These are phyloP conservation scores for Syrphus vitripennis DNA, from an alignment of 2,888 invertebrate species.

Conservation along the genomic window DNA sequence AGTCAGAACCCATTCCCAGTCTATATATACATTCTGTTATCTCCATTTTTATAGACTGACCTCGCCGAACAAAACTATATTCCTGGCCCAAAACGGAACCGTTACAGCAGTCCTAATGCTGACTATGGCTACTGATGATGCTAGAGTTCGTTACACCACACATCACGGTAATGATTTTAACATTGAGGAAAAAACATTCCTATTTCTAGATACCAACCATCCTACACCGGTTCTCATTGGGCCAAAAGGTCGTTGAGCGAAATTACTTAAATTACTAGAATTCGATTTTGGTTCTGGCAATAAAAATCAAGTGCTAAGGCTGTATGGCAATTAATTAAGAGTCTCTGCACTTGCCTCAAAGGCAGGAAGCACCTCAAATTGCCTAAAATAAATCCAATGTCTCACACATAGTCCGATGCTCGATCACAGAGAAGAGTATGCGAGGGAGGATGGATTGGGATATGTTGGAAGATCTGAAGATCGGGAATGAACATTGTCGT, in stretches of 20 bases:
- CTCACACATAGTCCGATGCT: slow-evolving; percentile 52
- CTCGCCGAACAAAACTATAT: slow-evolving; percentile 49
- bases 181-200: slow-evolving; percentile 17
- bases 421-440: not conserved
- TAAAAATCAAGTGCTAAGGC: slow-evolving; percentile 52
- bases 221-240: slow-evolving; percentile 70
- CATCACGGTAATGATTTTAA: not conserved
- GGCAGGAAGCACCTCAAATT: slow-evolving; percentile 62
- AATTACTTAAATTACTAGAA: slow-evolving; percentile 66
- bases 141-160: not conserved
- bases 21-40: not conserved
- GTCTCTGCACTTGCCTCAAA: slow-evolving; percentile 46
- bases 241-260: slow-evolving; percentile 64
- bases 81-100: slow-evolving; percentile 18
- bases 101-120: slow-evolving; percentile 23
- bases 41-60: slow-evolving; percentile 8
- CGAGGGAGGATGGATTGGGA: not conserved
- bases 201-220: not conserved
- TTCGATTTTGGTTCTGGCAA: slow-evolving; percentile 64
- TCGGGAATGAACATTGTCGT: slow-evolving; percentile 52
- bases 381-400: slow-evolving; percentile 69
- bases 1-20: slow-evolving; percentile 26
- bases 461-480: not conserved
- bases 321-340: slow-evolving; percentile 66
- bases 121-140: not conserved